Base-by-base conservation (phyloP, 2,888 invertebrate genomes). In the Dastarcus helophoroides region DNA sequence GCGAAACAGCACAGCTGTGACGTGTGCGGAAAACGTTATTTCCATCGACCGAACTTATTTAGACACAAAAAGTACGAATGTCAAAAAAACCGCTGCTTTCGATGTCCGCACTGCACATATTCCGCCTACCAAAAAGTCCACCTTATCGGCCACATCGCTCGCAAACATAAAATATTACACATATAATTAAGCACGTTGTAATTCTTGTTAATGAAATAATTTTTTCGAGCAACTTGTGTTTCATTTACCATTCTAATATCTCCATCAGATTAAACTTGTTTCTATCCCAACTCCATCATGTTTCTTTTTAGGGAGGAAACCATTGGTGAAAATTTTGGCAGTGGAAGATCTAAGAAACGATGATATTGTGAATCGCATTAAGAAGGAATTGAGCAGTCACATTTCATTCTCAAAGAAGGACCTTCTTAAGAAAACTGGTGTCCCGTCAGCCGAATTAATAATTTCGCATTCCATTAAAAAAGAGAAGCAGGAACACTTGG, bases 41-140 rank as follows among this genome's bases (percentile, higher is more conserved):
- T 71, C 53, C 71, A 72, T 58, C 75, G 74, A 50, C 73, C 75
- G 37, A 78, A 76, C 14, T 61, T 80, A 35, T 73, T 71, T 50
- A 71, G 79, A 35, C 80, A 81, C 56, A 68, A 73, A 47, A 71
- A 71, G 52, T 75, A 76, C 58, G 79, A 80, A 54, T 82, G 81
- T 53, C 68, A 71, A 44, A 72, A 71, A 52, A 65, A 68, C 42
- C 73, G 73, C 17, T 67, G 69, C 48, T 72, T 71, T 61, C 67
- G 68, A 53, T 77, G 76, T 52, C 66, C 66, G 36, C 67, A 71
- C 58, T 76, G 75, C 53, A 63, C 67, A 39, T 71, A 71, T 54
- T 65, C 69, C 36, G 71, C 71, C 44, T 72, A 71, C 17, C 37
- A 40, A 21, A 26, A 26, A 13, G 9, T 26, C 6, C 26, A 26